These are phyloP conservation scores for Tiliacea citrago DNA, from an alignment of 2,888 invertebrate genomes.

Conservation along the genomic window DNA sequence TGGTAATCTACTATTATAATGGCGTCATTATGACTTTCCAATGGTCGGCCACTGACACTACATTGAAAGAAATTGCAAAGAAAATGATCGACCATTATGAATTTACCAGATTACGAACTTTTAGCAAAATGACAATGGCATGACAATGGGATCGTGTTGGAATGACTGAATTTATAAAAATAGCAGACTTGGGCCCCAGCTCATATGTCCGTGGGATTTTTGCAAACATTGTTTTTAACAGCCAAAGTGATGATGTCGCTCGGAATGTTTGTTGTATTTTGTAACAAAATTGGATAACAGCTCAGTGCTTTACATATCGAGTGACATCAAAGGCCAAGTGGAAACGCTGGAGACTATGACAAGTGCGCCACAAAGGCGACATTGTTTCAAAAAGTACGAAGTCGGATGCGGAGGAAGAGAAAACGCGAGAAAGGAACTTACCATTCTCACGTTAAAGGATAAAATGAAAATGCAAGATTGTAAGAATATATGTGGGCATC, in stretches of 20 bases:
- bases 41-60: too few relatives aligned
- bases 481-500: neutral
- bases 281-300: conserved; percentile 68
- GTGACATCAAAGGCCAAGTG: conserved; percentile 67
- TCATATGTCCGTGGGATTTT: conserved; percentile 14
- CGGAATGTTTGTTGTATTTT: conserved; percentile 57
- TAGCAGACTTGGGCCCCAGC: too few relatives aligned
- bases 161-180: too few relatives aligned
- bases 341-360: conserved; percentile 38
- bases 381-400: conserved; percentile 49
- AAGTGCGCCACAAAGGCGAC: conserved; percentile 58
- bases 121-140: too few relatives aligned
- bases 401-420: conserved; percentile 16
- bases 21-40: too few relatives aligned
- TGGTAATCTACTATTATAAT: too few relatives aligned
- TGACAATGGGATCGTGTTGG: too few relatives aligned
- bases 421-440: conserved; percentile 5
- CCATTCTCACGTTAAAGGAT: conserved; percentile 1
- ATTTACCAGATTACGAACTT: too few relatives aligned
- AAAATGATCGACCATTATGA: too few relatives aligned
- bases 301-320: conserved; percentile 70
- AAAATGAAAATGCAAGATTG: conserved; percentile 7
- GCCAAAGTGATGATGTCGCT: conserved; percentile 36
- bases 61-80: too few relatives aligned
- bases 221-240: conserved; percentile 46